These are phyloP conservation scores for Potorous gilbertii DNA, from an alignment of 2,797 vertebrate species.

Conservation along the genomic window DNA sequence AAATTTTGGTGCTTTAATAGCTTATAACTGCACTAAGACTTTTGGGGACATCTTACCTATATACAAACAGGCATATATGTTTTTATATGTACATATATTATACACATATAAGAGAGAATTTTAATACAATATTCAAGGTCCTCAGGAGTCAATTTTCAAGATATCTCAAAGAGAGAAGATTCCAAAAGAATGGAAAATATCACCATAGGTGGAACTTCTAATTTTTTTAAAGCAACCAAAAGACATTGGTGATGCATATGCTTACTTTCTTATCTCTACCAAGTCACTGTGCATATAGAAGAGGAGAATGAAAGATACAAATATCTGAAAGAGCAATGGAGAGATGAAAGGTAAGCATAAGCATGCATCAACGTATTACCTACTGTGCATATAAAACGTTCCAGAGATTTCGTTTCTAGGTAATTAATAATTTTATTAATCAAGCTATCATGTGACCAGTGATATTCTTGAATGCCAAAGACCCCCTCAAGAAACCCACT, in stretches of 20 bases:
- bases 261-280: not conserved
- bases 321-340: not conserved
- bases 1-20: too few species aligned
- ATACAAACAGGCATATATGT: not conserved
- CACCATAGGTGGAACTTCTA: not conserved
- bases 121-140: not conserved
- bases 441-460: not conserved
- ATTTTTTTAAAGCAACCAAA: not conserved
- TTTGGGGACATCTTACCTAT: not conserved
- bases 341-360: not conserved
- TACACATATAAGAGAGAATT: not conserved
- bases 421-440: not conserved
- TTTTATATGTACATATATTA: too few species aligned
- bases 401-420: not conserved
- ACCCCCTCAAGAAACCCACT: too few species aligned
- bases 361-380: not conserved
- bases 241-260: not conserved
- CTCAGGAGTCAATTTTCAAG: not conserved
- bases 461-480: not conserved
- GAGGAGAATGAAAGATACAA: not conserved
- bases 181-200: not conserved
- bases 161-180: not conserved
- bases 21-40: too few species aligned
- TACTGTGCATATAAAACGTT: not conserved
- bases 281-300: not conserved